Evolutionary conservation across 2,113 vertebrate genomes (phyloP).

Genomic region (Peromyscus polionotus): DNA sequence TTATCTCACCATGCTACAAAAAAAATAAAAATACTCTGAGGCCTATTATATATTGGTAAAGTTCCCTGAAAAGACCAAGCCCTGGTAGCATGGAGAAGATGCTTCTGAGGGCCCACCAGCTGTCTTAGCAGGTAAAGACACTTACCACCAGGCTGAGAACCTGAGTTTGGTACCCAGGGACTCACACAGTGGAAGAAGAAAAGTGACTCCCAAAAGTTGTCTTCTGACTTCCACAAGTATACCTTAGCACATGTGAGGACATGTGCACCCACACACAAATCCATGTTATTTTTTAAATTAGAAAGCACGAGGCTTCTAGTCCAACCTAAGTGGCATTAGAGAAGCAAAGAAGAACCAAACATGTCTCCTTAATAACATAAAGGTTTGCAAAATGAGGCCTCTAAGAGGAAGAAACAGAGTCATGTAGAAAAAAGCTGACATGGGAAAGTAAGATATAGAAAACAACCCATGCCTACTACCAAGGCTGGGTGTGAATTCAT

Average conservation of each 20-base stretch:
- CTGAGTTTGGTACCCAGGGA: not conserved
- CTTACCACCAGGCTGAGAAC: no score
- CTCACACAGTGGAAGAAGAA: not conserved
- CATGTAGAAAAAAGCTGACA: not conserved
- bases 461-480: not conserved
- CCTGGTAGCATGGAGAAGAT: not conserved
- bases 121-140: not conserved
- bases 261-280: no score
- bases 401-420: conserved; percentile 27
- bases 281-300: not conserved
- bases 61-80: not conserved
- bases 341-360: not conserved
- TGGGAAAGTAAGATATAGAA: not conserved
- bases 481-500: not conserved
- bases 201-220: not conserved
- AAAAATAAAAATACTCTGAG: not conserved
- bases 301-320: not conserved
- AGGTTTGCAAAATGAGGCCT: not conserved
- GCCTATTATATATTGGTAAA: not conserved
- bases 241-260: not conserved
- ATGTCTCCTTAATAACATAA: not conserved
- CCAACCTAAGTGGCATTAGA: not conserved
- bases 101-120: not conserved
- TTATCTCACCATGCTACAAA: conserved; percentile 15
- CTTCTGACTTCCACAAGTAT: not conserved